Base-by-base conservation (phyloP, 2,113 vertebrate species). In the Rhea americana region DNA sequence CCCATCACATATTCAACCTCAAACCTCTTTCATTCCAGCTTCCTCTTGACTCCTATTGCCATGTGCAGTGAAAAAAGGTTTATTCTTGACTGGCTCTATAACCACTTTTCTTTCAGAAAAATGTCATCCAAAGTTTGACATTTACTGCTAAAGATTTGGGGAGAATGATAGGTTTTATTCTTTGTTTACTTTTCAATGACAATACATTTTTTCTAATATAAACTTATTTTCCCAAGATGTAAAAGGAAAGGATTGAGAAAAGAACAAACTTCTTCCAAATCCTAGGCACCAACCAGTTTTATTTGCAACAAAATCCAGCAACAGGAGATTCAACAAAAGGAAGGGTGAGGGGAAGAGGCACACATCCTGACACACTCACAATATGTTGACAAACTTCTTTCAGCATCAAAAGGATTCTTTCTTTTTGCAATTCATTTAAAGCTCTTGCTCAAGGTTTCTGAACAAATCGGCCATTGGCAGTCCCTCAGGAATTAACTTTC, bases 381-480 rank as follows among this genome's bases (percentile, higher is more conserved):
- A 45, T 25, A 63, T 53, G n/a, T 22, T 85, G 78, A 92, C 87
- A 92, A 91, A 91, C 62, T 87, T 79, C 47, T 84, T 86, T 63
- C 71, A 92, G 88, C 78, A 93, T 82, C 78, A 93, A 82, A 95
- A 87, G 26, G 30, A 43, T 84, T 74, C 75, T 75, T 82, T 58
- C 70, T 80, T 85, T 85, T 50, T 85, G 68, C 56, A 85, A 82
- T 51, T 85, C 45, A 75, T 87, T 86, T 80, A 90, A 94, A 96
- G 81, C 77, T 87, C 72, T 90, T 82, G 45, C 73, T 96, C 72
- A 53, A 51, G 55, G 82, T 41, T 45, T 91, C 77, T 89, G 65
- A 95, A 77, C 45, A 90, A 90, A 82, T 39, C 5, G 26, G 51
- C 26, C 51, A 68, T 26, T 92, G 85, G 51, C 55, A 82, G 56